A percentile compares a stretch with the other conserved stretches of the same genome.
These are phyloP conservation scores for Bursaphelenchus okinawaensis DNA, from an alignment of 2,888 invertebrate genomes.

Conservation along the genomic window DNA sequence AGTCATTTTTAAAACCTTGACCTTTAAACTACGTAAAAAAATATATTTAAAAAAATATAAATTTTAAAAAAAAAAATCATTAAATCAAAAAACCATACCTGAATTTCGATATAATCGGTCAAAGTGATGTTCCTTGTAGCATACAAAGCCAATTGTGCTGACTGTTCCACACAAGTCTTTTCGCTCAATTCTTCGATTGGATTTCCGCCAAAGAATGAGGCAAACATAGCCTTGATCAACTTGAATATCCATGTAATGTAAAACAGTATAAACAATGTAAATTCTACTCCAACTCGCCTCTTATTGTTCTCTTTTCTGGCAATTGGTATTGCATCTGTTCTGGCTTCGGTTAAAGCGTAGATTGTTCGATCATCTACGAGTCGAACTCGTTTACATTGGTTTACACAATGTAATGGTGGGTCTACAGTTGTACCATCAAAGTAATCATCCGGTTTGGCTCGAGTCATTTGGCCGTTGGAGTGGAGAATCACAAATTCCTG, in stretches of 20 bases:
- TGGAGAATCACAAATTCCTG: slow-evolving; percentile 16
- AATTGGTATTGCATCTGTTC: not conserved
- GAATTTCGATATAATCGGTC: slow-evolving; percentile 21
- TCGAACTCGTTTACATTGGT: slow-evolving; percentile 2
- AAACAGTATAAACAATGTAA: slow-evolving; percentile 4
- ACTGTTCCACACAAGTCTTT: slow-evolving; percentile 16
- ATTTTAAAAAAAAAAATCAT: not conserved
- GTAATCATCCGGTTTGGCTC: slow-evolving; percentile 7
- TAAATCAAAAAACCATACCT: slow-evolving; percentile 1
- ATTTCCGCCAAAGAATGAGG: slow-evolving; percentile 11
- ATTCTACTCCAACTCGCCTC: slow-evolving; percentile 5
- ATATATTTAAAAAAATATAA: not conserved
- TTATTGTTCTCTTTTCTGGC: slow-evolving; percentile 6
- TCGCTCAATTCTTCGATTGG: slow-evolving; percentile 10
- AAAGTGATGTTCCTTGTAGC: slow-evolving; percentile 17
- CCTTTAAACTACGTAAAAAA: not conserved
- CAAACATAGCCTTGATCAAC: slow-evolving; percentile 5
- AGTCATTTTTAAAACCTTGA: no score
- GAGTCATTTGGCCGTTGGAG: slow-evolving; percentile 17
- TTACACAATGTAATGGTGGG: not conserved
- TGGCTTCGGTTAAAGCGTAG: slow-evolving; percentile 12
- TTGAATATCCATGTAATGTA: slow-evolving; percentile 2
- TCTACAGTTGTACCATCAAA: slow-evolving; percentile 7
- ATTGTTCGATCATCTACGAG: not conserved
- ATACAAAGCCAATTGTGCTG: slow-evolving; percentile 11